Evolutionary conservation across 64 coral and sea anemone species (phyloP).

Genomic region (Pocillopora verrucosa): DNA sequence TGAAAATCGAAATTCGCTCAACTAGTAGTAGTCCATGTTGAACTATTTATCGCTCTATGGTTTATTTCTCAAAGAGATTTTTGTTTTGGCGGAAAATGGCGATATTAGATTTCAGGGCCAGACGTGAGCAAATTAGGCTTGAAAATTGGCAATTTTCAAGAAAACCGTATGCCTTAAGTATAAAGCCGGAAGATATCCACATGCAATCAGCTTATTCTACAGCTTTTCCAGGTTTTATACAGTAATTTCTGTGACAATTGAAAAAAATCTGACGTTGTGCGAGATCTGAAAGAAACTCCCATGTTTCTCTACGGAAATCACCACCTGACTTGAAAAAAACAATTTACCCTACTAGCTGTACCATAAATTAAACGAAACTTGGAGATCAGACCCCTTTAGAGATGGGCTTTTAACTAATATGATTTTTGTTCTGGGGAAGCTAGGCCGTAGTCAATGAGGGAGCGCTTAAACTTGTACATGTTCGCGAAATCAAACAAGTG

Average conservation of each 20-base stretch:
- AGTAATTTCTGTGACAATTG: not conserved
- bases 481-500: not conserved
- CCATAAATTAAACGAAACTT: not conserved
- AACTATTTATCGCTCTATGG: constrained; percentile 14
- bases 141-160: constrained; percentile 25
- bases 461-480: not conserved
- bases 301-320: not conserved
- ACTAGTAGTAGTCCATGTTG: no score
- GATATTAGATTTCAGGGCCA: not conserved
- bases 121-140: not conserved
- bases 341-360: constrained; percentile 9
- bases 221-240: constrained; percentile 14
- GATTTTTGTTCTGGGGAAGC: no score
- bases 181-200: constrained; percentile 6
- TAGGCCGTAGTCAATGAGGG: no score
- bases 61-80: constrained; percentile 1
- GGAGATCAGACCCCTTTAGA: not conserved
- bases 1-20: no score
- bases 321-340: not conserved
- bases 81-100: constrained; percentile 37
- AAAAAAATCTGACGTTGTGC: not conserved
- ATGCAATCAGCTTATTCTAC: constrained; percentile 7
- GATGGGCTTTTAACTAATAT: not conserved
- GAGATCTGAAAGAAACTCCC: not conserved
- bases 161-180: not conserved